phyloP scores from a whole-genome alignment of 2,797 vertebrate species.

The Danio albolineatus region DNA sequence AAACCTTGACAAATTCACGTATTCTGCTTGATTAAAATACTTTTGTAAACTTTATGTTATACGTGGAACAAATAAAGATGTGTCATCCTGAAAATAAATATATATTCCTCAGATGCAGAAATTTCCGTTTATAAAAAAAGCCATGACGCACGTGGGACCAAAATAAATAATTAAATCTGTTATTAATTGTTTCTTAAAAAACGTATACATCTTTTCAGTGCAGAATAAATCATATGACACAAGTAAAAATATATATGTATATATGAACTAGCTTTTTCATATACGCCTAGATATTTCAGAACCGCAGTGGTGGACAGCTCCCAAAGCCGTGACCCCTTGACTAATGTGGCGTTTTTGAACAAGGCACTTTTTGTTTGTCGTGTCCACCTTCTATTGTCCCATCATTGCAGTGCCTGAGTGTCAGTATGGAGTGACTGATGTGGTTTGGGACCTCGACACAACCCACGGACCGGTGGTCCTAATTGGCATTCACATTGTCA shows the following conservation, averaged over 20 bases:
- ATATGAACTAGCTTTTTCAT: not conserved
- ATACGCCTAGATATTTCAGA: slow-evolving; percentile 8
- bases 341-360: not conserved
- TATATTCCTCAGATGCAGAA: not conserved
- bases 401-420: slow-evolving; percentile 10
- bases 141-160: slow-evolving; percentile 30
- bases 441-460: slow-evolving; percentile 24
- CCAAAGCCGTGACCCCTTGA: not conserved
- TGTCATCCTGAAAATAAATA: not conserved
- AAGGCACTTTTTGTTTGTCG: slow-evolving; percentile 14
- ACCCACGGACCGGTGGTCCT: slow-evolving; percentile 52
- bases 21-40: not conserved
- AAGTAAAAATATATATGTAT: not conserved
- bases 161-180: slow-evolving; percentile 15
- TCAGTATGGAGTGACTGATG: slow-evolving; percentile 34
- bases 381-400: slow-evolving; percentile 22
- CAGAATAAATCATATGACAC: not conserved
- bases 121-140: slow-evolving; percentile 24
- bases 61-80: not conserved
- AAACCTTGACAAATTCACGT: not conserved
- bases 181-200: not conserved
- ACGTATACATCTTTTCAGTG: fast-evolving
- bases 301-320: slow-evolving; percentile 51
- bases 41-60: not conserved
- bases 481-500: slow-evolving; percentile 46